Evolutionary conservation across 2,113 vertebrate genomes (phyloP).

Genomic region (Zonotrichia leucophrys): DNA sequence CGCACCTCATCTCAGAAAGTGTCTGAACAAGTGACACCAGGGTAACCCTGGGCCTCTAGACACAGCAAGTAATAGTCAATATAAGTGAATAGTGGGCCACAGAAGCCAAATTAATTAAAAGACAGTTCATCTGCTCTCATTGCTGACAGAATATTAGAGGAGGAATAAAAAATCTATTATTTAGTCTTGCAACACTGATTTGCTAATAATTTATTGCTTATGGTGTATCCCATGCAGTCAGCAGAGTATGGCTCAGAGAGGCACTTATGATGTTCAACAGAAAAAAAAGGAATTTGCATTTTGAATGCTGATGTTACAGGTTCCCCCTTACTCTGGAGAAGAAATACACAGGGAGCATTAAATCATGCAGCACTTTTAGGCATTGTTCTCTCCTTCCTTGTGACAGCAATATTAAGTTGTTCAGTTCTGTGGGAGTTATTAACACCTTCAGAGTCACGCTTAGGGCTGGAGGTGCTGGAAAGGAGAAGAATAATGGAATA

Average conservation of each 20-base stretch:
- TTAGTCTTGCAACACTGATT: neutral
- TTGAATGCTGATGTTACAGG: neutral
- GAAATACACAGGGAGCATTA: neutral
- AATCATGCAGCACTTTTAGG: neutral
- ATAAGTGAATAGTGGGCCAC: neutral
- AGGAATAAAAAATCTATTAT: neutral
- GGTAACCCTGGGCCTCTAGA: too few relatives aligned
- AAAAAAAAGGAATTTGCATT: neutral
- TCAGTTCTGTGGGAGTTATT: conserved; percentile 2
- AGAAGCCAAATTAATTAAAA: neutral
- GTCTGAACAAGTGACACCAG: neutral
- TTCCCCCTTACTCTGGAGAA: neutral
- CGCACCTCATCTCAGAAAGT: neutral
- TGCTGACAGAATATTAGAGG: neutral
- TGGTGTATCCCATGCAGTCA: neutral
- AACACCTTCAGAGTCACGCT: neutral
- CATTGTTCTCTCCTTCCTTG: neutral
- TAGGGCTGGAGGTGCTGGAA: neutral
- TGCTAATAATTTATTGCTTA: neutral
- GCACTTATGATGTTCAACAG: neutral
- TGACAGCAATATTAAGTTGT: neutral
- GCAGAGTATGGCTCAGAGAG: neutral
- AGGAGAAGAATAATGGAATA: neutral
- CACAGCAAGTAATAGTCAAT: neutral
- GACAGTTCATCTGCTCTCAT: neutral